Conservation (phyloP, 2,888 invertebrate genomes). For the Orthosia gothica region DNA sequence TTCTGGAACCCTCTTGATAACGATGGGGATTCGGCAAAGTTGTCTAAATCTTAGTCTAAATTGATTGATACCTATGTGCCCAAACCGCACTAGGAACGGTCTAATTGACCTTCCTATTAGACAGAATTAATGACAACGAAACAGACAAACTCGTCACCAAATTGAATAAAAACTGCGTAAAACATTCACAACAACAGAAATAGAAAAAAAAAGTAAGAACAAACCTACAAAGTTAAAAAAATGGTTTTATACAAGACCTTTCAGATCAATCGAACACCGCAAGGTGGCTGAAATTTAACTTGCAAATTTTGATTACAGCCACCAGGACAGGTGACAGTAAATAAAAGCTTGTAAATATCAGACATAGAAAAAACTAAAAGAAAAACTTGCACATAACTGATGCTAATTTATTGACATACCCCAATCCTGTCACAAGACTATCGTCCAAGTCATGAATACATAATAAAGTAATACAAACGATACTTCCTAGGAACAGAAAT, state of each 20-base stretch:
- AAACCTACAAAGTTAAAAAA: too few species aligned
- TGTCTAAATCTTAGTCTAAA: too few species aligned
- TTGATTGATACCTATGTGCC: too few species aligned
- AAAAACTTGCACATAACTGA: slow-evolving; percentile 12
- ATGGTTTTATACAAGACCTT: too few species aligned
- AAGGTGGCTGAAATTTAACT: too few species aligned
- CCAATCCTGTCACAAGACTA: slow-evolving; percentile 24
- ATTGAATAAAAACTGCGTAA: slow-evolving; percentile 9
- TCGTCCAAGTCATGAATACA: slow-evolving; percentile 52
- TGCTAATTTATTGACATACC: slow-evolving; percentile 14
- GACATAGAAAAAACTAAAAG: slow-evolving; percentile 5
- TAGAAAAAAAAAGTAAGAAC: too few species aligned
- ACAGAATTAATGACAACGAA: neutral
- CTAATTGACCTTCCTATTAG: neutral
- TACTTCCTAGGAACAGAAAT: slow-evolving; percentile 76
- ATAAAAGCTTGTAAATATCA: too few species aligned
- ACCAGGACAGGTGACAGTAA: too few species aligned
- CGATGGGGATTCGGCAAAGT: too few species aligned
- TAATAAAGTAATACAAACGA: slow-evolving; percentile 57
- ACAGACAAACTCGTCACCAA: neutral
- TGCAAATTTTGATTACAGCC: too few species aligned
- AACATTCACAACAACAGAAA: slow-evolving; percentile 8
- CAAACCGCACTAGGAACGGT: neutral
- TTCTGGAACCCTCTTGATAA: neutral
- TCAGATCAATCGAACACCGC: too few species aligned